These are phyloP conservation scores for Saguinus imperator DNA, from an alignment of 2,113 vertebrate genomes.

Conservation along the genomic window DNA sequence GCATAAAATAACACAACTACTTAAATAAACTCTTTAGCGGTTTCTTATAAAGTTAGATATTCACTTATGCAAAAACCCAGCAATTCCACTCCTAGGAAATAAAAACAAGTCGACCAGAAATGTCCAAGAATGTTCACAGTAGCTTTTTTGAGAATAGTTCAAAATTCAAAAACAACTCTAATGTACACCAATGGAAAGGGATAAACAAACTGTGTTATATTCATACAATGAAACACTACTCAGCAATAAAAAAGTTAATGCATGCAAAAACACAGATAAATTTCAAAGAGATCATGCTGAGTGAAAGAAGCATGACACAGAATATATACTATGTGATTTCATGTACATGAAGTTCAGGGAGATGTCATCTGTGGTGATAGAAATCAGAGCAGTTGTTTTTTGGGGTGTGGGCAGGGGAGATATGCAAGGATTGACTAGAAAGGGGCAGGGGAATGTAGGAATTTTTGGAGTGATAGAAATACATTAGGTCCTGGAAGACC, in stretches of 20 bases:
- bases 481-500: neutral
- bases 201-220: neutral
- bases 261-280: neutral
- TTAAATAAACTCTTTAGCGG: neutral
- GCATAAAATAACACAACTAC: neutral
- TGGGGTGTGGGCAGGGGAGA: neutral
- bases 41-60: neutral
- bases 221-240: neutral
- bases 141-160: conserved; percentile 23
- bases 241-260: neutral
- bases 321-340: neutral
- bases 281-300: neutral
- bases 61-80: neutral
- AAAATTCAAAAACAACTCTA: neutral
- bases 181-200: neutral
- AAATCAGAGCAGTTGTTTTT: neutral
- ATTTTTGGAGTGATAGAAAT: neutral
- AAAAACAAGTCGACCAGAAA: neutral
- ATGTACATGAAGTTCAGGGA: neutral
- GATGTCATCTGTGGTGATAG: neutral
- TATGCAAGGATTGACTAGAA: neutral
- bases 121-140: neutral
- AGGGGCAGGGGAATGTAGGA: neutral
- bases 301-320: neutral
- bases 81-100: conserved; percentile 16